These are phyloP conservation scores for Yponomeuta sedellus DNA, from an alignment of 2,888 invertebrate genomes.

Conservation along the genomic window DNA sequence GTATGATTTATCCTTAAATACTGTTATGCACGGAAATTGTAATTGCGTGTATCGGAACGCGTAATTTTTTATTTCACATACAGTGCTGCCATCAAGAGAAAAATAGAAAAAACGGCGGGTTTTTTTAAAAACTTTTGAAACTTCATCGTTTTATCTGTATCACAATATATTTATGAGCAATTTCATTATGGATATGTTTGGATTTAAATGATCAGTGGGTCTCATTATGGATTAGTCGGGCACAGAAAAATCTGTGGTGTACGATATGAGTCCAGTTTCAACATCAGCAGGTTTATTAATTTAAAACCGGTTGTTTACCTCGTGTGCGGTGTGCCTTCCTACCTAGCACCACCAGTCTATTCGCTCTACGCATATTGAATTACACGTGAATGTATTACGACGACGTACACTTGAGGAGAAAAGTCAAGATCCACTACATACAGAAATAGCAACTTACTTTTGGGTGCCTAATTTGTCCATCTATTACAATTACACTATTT, in stretches of 20 bases:
- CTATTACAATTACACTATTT: too few species aligned
- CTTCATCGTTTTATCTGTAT: background rate
- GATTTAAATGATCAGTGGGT: too few species aligned
- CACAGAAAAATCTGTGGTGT: too few species aligned
- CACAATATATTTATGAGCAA: too few species aligned
- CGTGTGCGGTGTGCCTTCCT: background rate
- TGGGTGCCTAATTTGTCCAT: too few species aligned
- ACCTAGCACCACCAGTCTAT: background rate
- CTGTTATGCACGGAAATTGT: too few species aligned
- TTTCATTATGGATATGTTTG: too few species aligned
- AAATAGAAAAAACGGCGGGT: background rate
- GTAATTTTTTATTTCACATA: background rate
- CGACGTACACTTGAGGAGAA: background rate
- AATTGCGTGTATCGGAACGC: background rate
- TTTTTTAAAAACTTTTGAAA: background rate
- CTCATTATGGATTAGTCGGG: too few species aligned
- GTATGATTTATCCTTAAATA: too few species aligned
- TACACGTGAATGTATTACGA: background rate
- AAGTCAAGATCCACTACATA: background rate
- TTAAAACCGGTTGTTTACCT: background rate
- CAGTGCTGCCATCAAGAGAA: background rate
- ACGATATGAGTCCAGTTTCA: too few species aligned
- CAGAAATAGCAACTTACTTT: too few species aligned
- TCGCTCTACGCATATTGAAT: background rate
- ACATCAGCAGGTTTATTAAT: too few species aligned